A percentile compares a stretch with the other conserved stretches of the same genome.
Conservation (phyloP, 2,888 invertebrate species). For the Athalia cordata region DNA sequence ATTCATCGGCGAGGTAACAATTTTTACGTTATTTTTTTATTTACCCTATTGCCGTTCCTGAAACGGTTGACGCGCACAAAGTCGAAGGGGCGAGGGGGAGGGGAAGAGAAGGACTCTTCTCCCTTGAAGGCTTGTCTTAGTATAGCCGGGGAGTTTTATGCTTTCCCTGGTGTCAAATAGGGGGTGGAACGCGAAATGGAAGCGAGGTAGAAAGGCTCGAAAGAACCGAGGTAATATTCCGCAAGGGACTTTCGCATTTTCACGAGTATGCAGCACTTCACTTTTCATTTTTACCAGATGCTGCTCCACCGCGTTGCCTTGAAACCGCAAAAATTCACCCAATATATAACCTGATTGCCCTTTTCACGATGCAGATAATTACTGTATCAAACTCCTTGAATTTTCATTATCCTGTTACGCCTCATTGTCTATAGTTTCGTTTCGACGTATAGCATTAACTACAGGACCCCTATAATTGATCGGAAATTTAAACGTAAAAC, state of each 20-base stretch:
- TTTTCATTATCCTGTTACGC: too few species aligned
- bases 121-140: constrained; percentile 25
- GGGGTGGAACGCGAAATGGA: constrained; percentile 33
- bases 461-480: background rate
- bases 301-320: background rate
- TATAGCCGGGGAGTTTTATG: constrained; percentile 38
- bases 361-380: background rate
- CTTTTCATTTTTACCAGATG: constrained; percentile 22
- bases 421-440: too few species aligned
- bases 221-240: constrained; percentile 32
- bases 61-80: constrained; percentile 28
- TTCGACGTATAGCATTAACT: too few species aligned
- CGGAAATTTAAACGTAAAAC: background rate
- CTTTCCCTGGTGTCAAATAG: constrained; percentile 36
- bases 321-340: background rate
- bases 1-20: background rate
- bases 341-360: background rate
- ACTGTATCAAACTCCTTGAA: too few species aligned
- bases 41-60: constrained; percentile 20
- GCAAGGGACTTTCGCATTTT: constrained; percentile 3
- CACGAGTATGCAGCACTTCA: constrained; percentile 12
- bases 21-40: constrained; percentile 37
- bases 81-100: background rate
- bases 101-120: constrained; percentile 10
- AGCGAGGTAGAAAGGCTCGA: constrained; percentile 26